Evolutionary conservation across 2,888 invertebrate species (phyloP), one percentile per base, ranked within the genome.

Genomic region (Hyalella azteca): DNA sequence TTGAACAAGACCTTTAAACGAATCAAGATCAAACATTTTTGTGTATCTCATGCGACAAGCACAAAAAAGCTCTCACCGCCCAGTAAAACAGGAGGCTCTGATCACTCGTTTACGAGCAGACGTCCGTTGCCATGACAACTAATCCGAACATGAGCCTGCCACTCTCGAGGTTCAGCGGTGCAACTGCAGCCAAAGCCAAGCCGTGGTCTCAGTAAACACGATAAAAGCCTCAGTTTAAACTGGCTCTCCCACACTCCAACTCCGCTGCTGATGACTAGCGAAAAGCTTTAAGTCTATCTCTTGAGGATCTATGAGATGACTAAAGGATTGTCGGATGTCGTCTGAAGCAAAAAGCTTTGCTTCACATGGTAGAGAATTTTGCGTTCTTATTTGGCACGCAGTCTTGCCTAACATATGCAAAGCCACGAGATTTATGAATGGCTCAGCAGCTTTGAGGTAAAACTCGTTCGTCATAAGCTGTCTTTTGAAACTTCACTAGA

Each of bases 361-460:
- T 36, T 36, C 36, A 36, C 36, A 66, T 66, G 66, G 36, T 66
- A 36, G 66, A 36, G 36, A 66, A 66, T 36, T 36, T 36, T 66
- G n/a, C 26, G 15, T 36, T 66, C 66, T 29, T n/a, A 66, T 29
- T 15, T 66, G 66, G 66, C 32, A 36, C 32, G 36, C 66, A 36
- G 66, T 36, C 36, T 66, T 22, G 66, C 36, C 29, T 66, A 66
- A 66, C 66, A 66, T 36, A 66, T 66, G 66, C 66, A 66, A 66
- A 66, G 66, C 66, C 36, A 29, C n/a, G 29, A 66, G 66, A 66
- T 66, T 66, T 66, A 66, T 36, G 66, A 66, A 36, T 66, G 66
- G 29, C 36, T 66, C 66, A 66, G 19, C n/a, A 36, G 22, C 36
- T 66, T 36, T 36, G 66, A 66, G 66, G 66, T 66, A n/a, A 66